Evolutionary conservation across 2,797 vertebrate species (phyloP).

Genomic region (Gymnoscopelus microlampas): DNA sequence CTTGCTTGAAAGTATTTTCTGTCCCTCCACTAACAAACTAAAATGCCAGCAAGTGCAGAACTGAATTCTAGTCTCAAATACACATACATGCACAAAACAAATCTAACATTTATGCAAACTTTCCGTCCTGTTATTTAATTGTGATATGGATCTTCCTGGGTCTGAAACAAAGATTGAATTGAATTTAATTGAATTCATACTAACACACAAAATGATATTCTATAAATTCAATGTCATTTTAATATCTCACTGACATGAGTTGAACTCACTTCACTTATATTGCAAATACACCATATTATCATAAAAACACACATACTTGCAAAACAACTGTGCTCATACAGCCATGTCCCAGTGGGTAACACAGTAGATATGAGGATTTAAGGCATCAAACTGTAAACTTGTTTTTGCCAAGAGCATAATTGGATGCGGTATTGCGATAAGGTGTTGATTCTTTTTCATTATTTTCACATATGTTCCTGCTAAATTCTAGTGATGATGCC

Average conservation of each 20-base stretch:
- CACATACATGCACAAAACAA: too few species aligned
- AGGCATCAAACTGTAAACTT: not conserved
- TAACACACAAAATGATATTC: not conserved
- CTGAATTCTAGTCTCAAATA: too few species aligned
- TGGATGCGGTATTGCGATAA: slow-evolving; percentile 12
- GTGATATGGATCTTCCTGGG: too few species aligned
- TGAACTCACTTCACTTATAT: not conserved
- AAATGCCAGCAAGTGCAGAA: too few species aligned
- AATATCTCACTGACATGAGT: too few species aligned
- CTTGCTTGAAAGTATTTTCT: too few species aligned
- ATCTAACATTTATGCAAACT: too few species aligned
- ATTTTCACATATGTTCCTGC: slow-evolving; percentile 21
- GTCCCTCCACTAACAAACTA: too few species aligned
- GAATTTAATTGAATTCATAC: not conserved
- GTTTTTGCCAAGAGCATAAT: slow-evolving; percentile 16
- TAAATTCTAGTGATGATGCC: slow-evolving; percentile 16
- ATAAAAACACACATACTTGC: not conserved
- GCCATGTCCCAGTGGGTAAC: not conserved
- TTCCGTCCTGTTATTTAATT: too few species aligned
- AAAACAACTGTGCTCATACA: not conserved
- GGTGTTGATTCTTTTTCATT: slow-evolving; percentile 12
- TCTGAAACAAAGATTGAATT: too few species aligned
- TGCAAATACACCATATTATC: slow-evolving; percentile 1
- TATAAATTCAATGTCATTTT: too few species aligned
- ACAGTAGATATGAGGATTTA: not conserved